A percentile compares a stretch with the other conserved stretches of the same genome.
Conservation (phyloP, 1,140 invertebrate species). For the Drosophila varians region DNA sequence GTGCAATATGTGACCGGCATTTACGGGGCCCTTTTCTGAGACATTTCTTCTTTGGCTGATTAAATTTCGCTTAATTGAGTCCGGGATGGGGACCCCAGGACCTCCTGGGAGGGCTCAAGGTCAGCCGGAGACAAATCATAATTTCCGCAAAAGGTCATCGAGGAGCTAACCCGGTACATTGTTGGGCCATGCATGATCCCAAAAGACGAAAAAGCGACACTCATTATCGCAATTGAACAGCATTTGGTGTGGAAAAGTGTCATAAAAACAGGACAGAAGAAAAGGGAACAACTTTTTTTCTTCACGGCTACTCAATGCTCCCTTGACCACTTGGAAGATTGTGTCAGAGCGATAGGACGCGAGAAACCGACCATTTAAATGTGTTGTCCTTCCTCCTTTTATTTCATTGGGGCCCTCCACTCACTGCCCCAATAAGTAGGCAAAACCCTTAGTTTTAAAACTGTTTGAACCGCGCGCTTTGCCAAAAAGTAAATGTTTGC, state of each 20-base stretch:
- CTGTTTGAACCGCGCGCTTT: conserved; percentile 27
- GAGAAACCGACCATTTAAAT: conserved; percentile 62
- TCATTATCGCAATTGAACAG: conserved; percentile 77
- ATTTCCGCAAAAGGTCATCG: conserved; percentile 74
- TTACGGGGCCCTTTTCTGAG: conserved; percentile 18
- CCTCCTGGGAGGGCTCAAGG: conserved; percentile 13
- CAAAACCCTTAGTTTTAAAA: conserved; percentile 35
- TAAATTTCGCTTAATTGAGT: conserved; percentile 54
- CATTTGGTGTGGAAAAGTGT: conserved; percentile 71
- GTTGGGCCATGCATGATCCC: conserved; percentile 43
- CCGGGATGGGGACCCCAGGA: neutral
- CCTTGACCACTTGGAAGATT: conserved; percentile 72
- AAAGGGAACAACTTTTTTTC: conserved; percentile 38
- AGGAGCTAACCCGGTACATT: conserved; percentile 19
- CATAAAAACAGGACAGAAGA: too few relatives aligned
- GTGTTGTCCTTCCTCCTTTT: conserved; percentile 22
- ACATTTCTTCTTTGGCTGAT: conserved; percentile 49
- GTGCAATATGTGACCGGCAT: conserved; percentile 52
- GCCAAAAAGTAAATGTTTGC: neutral
- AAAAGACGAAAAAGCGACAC: conserved; percentile 50
- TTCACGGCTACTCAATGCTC: conserved; percentile 57
- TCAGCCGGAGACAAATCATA: conserved; percentile 59
- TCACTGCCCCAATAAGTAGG: conserved; percentile 32
- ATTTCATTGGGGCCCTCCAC: conserved; percentile 6
- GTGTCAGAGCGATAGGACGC: conserved; percentile 62